Conservation (phyloP, 1,140 invertebrate genomes). For the Teleogryllus occipitalis region DNA sequence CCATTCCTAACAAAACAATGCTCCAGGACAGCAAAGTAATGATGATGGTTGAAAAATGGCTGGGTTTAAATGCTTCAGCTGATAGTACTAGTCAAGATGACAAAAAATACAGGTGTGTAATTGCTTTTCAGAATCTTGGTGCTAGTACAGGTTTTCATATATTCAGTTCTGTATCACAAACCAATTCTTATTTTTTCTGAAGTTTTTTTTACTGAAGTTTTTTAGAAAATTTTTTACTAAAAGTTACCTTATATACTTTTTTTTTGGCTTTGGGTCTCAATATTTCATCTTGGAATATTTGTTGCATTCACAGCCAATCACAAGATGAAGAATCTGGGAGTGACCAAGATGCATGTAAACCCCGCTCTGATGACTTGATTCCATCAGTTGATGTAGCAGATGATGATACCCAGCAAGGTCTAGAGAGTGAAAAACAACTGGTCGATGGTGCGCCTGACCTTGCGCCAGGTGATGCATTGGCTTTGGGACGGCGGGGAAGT, state of each 20-base stretch:
- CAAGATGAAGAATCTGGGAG: constrained; percentile 21
- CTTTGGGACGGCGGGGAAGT: constrained; percentile 28
- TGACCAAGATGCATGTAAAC: constrained; percentile 13
- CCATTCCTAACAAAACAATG: constrained; percentile 88
- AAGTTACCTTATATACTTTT: neutral
- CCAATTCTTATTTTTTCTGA: neutral
- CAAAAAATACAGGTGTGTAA: neutral
- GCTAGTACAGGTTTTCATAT: neutral
- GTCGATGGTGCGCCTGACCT: constrained; percentile 12
- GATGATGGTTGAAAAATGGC: constrained; percentile 74
- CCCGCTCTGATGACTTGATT: constrained; percentile 8
- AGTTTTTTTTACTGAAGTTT: neutral
- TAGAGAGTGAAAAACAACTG: constrained; percentile 19
- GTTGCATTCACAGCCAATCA: constrained; percentile 12
- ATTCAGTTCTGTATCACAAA: neutral
- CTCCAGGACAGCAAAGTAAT: constrained; percentile 85
- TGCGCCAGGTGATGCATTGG: neutral
- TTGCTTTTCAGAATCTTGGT: neutral
- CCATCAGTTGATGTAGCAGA: constrained; percentile 13
- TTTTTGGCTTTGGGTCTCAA: neutral
- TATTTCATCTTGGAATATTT: neutral
- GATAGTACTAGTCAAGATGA: neutral
- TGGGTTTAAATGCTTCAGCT: constrained; percentile 26
- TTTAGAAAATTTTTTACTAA: neutral
- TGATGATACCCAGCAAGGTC: constrained; percentile 17